A percentile compares a stretch with the other conserved stretches of the same genome.
Evolutionary conservation across 2,113 vertebrate genomes (phyloP).

Genomic region (Microtus montanus): DNA sequence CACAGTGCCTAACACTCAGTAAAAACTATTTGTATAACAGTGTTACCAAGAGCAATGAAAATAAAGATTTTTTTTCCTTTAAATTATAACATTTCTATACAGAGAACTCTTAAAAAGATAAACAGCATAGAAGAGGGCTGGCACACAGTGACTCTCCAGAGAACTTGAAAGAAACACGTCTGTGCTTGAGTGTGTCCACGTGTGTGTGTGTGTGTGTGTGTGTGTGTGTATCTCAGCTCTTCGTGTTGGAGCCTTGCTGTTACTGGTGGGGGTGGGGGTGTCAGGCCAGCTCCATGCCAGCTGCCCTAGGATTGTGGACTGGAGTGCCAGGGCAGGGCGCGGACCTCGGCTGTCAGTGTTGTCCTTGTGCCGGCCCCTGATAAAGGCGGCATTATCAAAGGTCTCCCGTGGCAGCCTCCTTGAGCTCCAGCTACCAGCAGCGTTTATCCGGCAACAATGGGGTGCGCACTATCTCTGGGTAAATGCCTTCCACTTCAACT

Average conservation of each 20-base stretch:
- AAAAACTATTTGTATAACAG: not conserved
- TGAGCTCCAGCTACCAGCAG: conserved; percentile 54
- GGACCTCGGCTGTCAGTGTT: conserved; percentile 36
- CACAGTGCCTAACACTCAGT: not conserved
- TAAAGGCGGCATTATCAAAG: conserved; percentile 73
- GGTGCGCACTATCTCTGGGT: conserved; percentile 52
- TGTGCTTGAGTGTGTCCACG: not conserved
- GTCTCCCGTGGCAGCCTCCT: conserved; percentile 68
- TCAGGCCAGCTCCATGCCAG: not conserved
- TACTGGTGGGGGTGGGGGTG: not conserved
- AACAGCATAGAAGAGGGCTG: not conserved
- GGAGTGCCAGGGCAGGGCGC: conserved; percentile 24
- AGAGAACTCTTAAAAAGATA: conserved; percentile 25
- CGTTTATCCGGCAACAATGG: conserved; percentile 65
- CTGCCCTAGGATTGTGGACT: not conserved
- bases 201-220: not conserved
- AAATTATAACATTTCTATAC: not conserved
- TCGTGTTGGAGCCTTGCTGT: not conserved
- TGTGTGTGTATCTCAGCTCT: not conserved
- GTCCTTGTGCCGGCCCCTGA: conserved; percentile 58
- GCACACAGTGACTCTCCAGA: not conserved
- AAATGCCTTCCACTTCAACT: conserved; percentile 64
- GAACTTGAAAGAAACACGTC: not conserved
- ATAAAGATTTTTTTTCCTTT: not conserved
- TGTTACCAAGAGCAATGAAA: conserved; percentile 8